A percentile compares a stretch with the other conserved stretches of the same genome.
Evolutionary conservation across 2,113 vertebrate genomes (phyloP).

Genomic region (Emydura subglobosa): DNA sequence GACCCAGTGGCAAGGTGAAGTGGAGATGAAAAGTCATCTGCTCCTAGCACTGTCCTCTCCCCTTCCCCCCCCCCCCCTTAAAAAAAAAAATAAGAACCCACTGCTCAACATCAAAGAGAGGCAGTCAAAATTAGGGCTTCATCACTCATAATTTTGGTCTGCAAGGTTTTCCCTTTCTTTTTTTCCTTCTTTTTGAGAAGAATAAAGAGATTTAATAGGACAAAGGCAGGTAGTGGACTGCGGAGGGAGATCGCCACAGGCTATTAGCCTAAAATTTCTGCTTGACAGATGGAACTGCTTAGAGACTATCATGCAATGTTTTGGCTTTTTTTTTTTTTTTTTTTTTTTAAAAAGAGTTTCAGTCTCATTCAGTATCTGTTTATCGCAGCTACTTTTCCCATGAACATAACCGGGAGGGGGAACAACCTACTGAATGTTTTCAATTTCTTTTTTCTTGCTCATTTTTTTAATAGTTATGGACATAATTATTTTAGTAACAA

Average conservation of each 20-base stretch:
- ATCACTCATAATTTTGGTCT: constrained; percentile 88
- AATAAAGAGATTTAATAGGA: constrained; percentile 94
- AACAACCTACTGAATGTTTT: neutral
- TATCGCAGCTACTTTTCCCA: constrained; percentile 84
- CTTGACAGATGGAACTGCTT: constrained; percentile 99
- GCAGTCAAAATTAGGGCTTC: constrained; percentile 92
- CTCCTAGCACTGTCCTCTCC: constrained; percentile 86
- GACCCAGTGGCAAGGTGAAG: constrained; percentile 99
- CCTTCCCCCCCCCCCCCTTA: constrained; percentile 66
- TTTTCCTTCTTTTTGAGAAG: constrained; percentile 77
- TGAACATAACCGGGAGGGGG: constrained; percentile 70
- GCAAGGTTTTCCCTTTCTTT: constrained; percentile 80
- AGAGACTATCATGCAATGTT: constrained; percentile 97
- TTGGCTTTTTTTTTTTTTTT: constrained; percentile 80
- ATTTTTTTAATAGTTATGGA: constrained; percentile 31
- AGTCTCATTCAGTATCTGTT: constrained; percentile 86
- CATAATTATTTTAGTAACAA: constrained; percentile 47
- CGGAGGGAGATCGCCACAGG: constrained; percentile 90
- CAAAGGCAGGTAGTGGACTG: constrained; percentile 95
- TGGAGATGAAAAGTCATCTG: constrained; percentile 91
- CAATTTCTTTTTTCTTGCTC: neutral
- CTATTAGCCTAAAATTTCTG: constrained; percentile 95
- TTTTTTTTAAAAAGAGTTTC: constrained; percentile 65
- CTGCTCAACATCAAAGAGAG: constrained; percentile 92
- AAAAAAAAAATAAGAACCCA: constrained; percentile 83